Base-by-base conservation (phyloP, 2,797 vertebrate species). In the Amazona finschi region DNA sequence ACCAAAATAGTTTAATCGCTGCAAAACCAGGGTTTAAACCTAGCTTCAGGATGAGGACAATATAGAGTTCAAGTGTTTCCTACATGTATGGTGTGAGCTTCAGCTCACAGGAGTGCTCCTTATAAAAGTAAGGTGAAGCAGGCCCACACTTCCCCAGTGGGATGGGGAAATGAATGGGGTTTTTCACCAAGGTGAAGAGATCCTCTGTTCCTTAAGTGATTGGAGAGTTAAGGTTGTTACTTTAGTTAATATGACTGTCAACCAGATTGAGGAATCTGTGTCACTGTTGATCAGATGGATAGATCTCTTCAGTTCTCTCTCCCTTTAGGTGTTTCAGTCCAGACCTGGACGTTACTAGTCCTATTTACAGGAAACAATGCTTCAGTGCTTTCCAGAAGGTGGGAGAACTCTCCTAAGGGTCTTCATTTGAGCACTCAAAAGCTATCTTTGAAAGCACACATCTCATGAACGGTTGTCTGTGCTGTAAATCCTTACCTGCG, bases 1-100 rank as follows among this genome's bases (percentile, higher is more conserved):
- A 41, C 17, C 11, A 43, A 30, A 72, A 38, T 4, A 55, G 28
- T 64, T 78, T 17, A 47, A 61, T 70, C 30, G 38, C 12, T 66
- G 25, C 33, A 87, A 78, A 79, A 28, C 1, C 36, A 21, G 60
- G 43, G 15, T 38, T 72, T 85, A 52, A 83, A 66, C 5, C 0
- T 8, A 17, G 39, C 20, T 62, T 79, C 39, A 62, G 79, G 49
- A 30, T 47, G 49, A 85, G 58, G 21, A 53, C 31, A 22, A 9
- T n/a, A n/a, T 11, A 19, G 50, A 57, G 9, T 38, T 90, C 30
- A n/a, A 46, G 65, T 6, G 30, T 66, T 66, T 74, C 64, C 65
- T 30, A 8, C 13, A 1, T 0, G 0, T 25, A 0, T 27, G 27
- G 36, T 21, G 49, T 50, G n/a, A 46, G 31, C 69, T 74, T 17